Percentiles rank a stretch among this genome's conserved stretches.
Evolutionary conservation across 2,113 vertebrate genomes (phyloP).

Genomic region (Engystomops pustulosus): DNA sequence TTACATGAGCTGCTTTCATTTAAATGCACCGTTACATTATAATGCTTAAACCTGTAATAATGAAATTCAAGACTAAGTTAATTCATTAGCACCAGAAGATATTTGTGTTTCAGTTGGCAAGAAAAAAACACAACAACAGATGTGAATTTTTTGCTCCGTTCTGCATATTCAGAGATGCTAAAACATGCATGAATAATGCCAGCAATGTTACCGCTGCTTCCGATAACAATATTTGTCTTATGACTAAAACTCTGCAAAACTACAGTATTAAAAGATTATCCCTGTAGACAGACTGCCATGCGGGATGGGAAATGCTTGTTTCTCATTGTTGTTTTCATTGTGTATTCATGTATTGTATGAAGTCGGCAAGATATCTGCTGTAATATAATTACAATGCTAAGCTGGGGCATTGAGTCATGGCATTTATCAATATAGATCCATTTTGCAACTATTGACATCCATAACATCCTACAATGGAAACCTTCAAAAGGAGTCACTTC

Average conservation of each 20-base stretch:
- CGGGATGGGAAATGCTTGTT: not conserved
- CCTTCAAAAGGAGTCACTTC: not conserved
- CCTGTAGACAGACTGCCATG: not conserved
- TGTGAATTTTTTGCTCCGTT: not conserved
- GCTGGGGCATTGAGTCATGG: not conserved
- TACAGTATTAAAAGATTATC: constrained; percentile 7
- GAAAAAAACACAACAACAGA: constrained; percentile 43
- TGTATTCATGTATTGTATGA: constrained; percentile 8
- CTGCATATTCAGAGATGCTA: constrained; percentile 41
- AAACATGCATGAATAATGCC: constrained; percentile 7
- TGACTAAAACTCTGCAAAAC: constrained; percentile 20
- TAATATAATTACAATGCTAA: constrained; percentile 4
- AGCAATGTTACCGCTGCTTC: constrained; percentile 17
- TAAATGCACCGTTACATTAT: constrained; percentile 44
- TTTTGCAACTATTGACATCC: not conserved
- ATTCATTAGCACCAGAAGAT: constrained; percentile 53
- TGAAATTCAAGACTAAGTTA: constrained; percentile 28
- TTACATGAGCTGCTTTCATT: constrained; percentile 21
- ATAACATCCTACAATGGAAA: not conserved
- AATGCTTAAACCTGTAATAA: constrained; percentile 40
- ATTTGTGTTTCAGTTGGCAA: constrained; percentile 43
- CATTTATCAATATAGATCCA: not conserved
- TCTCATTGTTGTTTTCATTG: constrained; percentile 1
- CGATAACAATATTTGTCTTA: constrained; percentile 23
- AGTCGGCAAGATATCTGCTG: not conserved